Evolutionary conservation across 2,797 vertebrate species (phyloP), one percentile per base, ranked within the genome.

Genomic region (Myotis pilosus): DNA sequence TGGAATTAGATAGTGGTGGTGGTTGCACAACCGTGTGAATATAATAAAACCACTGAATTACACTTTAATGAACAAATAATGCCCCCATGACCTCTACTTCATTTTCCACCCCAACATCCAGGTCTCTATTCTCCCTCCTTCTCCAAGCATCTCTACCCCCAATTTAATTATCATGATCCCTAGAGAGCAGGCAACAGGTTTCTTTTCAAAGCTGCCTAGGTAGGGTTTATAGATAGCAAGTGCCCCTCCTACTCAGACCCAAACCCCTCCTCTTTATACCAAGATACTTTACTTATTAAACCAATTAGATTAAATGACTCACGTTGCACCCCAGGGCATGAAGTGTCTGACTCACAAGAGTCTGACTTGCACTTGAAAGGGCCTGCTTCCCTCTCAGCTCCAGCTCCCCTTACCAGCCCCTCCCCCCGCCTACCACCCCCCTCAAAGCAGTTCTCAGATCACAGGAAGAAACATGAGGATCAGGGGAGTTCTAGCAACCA

Each of bases 271-370:
- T 83, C 28, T 30, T 64, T 75, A 83, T 69, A 68, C 57, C 13
- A n/a, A 83, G 83, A 92, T 93, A 89, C 25, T 89, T 97, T 96
- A 97, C 93, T 93, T 81, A 92, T 95, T 95, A 98, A 98, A 81
- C 55, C 91, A 97, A 97, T 95, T 80, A 96, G 86, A 97, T 92
- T 89, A 95, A 51, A 25, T 97, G 97, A 98, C 92, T 97, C 97
- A 94, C 3, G 9, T 51, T 85, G 94, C 88, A 95, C 97, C 93
- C 94, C 23, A 71, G 72, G 87, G 90, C 93, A 89, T 76, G 41
- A 84, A 93, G 92, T 8, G 64, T 68, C 64, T 68, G 64, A 68
- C 79, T 87, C 92, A 96, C 30, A 3, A 7, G 92, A 82, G 89
- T 91, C 8, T 80, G 94, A 71, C 68, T 86, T 82, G 75, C 51